Conservation (phyloP, 2,113 vertebrate genomes). For the Pelecanoides urinatrix region DNA sequence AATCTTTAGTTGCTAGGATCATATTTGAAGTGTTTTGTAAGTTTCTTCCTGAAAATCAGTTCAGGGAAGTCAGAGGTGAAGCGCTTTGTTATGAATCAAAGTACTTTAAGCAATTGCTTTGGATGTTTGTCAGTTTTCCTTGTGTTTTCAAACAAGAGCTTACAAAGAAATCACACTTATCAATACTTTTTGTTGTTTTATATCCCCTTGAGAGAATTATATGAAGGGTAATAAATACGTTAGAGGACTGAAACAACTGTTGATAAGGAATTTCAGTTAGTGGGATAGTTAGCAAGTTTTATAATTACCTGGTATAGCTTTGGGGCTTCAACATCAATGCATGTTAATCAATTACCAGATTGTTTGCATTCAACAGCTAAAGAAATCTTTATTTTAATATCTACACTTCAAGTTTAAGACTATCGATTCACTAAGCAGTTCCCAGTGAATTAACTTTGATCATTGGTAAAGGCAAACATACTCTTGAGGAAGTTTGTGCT, state of each 20-base stretch:
- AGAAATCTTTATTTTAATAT: neutral
- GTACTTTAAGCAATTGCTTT: neutral
- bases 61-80: neutral
- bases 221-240: constrained; percentile 54
- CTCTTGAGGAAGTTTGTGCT: neutral
- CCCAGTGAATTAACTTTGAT: neutral
- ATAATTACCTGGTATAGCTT: neutral
- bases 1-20: neutral
- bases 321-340: constrained; percentile 1
- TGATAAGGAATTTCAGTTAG: constrained; percentile 58
- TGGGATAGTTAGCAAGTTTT: neutral
- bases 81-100: constrained; percentile 1
- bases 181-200: constrained; percentile 24
- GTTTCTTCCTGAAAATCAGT: neutral
- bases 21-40: neutral
- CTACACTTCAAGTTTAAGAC: neutral
- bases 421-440: neutral
- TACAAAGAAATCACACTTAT: neutral
- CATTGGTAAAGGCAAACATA: neutral
- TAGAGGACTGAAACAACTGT: neutral
- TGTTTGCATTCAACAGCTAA: constrained; percentile 20
- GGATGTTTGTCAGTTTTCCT: neutral
- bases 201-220: neutral
- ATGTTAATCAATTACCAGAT: constrained; percentile 56
- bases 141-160: neutral